phyloP scores from a whole-genome alignment of 2,888 invertebrate species.

The Epiblema foenella region DNA sequence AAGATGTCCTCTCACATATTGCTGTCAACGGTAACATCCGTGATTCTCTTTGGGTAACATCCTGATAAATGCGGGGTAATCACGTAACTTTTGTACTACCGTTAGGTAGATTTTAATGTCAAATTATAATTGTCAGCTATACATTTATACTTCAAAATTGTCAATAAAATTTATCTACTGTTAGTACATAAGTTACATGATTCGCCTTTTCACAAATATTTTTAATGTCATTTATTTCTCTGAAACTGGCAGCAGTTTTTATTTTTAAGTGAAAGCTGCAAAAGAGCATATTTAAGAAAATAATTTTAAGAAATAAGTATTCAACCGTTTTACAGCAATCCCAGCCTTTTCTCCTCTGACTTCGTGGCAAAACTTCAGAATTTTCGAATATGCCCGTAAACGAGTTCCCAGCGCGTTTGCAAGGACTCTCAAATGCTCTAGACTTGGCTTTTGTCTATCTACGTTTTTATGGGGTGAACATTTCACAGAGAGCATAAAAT shows the following conservation, averaged over 20 bases:
- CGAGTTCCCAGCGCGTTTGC: slow-evolving; percentile 27
- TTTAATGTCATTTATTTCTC: not conserved
- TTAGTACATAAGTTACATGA: too few species aligned
- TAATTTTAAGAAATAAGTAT: slow-evolving; percentile 6
- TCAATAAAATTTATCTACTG: too few species aligned
- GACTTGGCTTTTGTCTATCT: slow-evolving; percentile 51
- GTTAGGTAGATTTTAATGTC: too few species aligned
- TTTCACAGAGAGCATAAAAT: not conserved
- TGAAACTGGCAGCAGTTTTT: not conserved
- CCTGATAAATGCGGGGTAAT: too few species aligned
- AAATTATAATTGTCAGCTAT: too few species aligned
- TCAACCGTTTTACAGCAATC: slow-evolving; percentile 11
- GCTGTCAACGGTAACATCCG: not conserved
- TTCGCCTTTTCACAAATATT: too few species aligned
- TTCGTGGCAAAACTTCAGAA: slow-evolving; percentile 16
- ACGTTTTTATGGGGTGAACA: slow-evolving; percentile 37
- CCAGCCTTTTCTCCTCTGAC: slow-evolving; percentile 17
- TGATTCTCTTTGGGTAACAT: too few species aligned
- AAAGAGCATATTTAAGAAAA: not conserved
- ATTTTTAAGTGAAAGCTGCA: not conserved
- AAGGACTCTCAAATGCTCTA: slow-evolving; percentile 51
- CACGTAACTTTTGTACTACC: too few species aligned
- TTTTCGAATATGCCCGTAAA: slow-evolving; percentile 21
- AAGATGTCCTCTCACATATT: not conserved
- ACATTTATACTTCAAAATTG: too few species aligned